These are phyloP conservation scores for Luperina testacea DNA, from an alignment of 2,888 invertebrate species.

Conservation along the genomic window DNA sequence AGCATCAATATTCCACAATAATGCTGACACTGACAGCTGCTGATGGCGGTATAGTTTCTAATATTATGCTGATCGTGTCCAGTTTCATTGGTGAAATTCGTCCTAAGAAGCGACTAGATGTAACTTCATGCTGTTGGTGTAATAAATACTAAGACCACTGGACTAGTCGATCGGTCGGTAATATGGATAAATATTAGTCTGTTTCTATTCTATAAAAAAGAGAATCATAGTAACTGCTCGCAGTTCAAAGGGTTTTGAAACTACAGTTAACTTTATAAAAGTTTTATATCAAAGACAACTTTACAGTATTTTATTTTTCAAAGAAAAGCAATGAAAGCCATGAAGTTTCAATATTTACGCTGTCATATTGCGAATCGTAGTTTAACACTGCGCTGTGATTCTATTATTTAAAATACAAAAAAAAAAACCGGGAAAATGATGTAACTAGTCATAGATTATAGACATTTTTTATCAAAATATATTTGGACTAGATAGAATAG, in stretches of 20 bases:
- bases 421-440: background rate
- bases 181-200: constrained; percentile 70
- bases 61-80: too few relatives aligned
- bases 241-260: background rate
- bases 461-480: background rate
- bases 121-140: background rate
- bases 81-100: background rate
- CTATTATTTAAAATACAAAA: background rate
- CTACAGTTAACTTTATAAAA: background rate
- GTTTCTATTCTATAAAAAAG: background rate
- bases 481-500: background rate
- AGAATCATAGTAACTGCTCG: background rate
- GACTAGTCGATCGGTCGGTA: constrained; percentile 69
- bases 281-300: background rate
- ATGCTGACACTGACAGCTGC: background rate
- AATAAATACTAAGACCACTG: background rate
- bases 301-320: background rate
- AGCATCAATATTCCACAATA: background rate
- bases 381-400: background rate
- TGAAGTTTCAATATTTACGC: background rate
- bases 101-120: background rate
- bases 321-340: background rate
- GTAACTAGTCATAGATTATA: background rate
- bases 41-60: background rate
- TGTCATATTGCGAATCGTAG: background rate